Evolutionary conservation across 2,888 invertebrate genomes (phyloP), one percentile per base, ranked within the genome.

Genomic region (Formica aserva): DNA sequence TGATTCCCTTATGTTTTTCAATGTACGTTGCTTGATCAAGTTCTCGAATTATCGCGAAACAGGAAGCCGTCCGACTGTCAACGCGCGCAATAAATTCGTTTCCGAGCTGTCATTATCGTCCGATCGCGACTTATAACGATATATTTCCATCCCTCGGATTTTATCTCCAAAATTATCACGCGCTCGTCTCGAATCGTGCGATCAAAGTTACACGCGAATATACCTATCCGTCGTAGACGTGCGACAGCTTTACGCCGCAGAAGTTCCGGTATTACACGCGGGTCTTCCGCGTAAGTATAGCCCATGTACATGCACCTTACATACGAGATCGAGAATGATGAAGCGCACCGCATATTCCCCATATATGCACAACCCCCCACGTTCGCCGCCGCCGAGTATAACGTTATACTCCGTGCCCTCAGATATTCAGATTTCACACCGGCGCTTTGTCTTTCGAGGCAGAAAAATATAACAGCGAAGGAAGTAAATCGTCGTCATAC

Each of bases 311-410:
- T 82, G 77, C 82, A 76, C 82, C 77, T 83, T 84, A 84, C 85
- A 87, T 84, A 74, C 82, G 71, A 88, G 86, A 89, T 89, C 89
- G 88, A 81, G 89, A 88, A 89, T 88, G 89, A 89, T 85, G 89
- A 87, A 89, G 85, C 85, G 83, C 74, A 72, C 85, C 72, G 85
- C 84, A 85, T 82, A 87, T 76, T 82, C 76, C 62, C 77, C 71
- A n/a, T 85, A 63, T 74, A 88, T 85, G 88, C 86, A 88, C 83
- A 86, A 81, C 72, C 76, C 76, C 32, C 67, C 83, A 85, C 83
- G 83, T 78, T 63, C 85, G 32, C 78, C 69, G 62, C 60, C 86
- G 81, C 6, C n/a, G 18, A 82, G 83, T 69, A 78, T 35, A 63
- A 77, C 85, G 83, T 82, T 87, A 78, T 81, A 78, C 83, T 83